A percentile compares a stretch with the other conserved stretches of the same genome.
Conservation (phyloP, 2,888 invertebrate species). For the Panzeria rudis region DNA sequence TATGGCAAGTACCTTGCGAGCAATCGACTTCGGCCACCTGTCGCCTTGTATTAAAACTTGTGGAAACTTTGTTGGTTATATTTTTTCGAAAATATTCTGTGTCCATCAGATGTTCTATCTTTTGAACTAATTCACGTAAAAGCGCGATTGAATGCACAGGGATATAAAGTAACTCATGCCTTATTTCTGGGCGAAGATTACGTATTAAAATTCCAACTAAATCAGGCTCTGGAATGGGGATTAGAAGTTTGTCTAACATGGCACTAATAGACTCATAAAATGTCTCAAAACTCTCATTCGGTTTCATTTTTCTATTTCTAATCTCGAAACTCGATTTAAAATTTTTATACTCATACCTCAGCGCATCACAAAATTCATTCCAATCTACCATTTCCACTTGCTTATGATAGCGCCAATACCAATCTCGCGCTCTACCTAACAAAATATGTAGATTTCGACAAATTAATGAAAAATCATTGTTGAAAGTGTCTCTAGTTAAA, state of each 20-base stretch:
- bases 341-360: conserved; percentile 55
- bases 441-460: conserved; percentile 13
- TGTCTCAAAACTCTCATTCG: conserved; percentile 24
- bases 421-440: conserved; percentile 42
- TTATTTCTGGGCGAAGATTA: too few relatives aligned
- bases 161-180: conserved; percentile 56
- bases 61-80: not conserved
- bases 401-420: conserved; percentile 54
- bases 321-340: conserved; percentile 49
- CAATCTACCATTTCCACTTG: too few relatives aligned
- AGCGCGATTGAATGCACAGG: conserved; percentile 57
- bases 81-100: conserved; percentile 18
- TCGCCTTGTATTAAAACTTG: not conserved
- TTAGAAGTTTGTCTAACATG: conserved; percentile 11
- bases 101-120: too few relatives aligned
- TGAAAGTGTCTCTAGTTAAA: not conserved
- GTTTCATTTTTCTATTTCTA: conserved; percentile 48
- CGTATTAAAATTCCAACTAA: conserved; percentile 56
- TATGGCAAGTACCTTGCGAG: too few relatives aligned
- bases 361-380: too few relatives aligned
- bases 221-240: conserved; percentile 34
- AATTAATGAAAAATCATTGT: not conserved
- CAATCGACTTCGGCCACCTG: too few relatives aligned
- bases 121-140: conserved; percentile 43
- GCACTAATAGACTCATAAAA: too few relatives aligned